Evolutionary conservation across 2,113 vertebrate species (phyloP).

Genomic region (Etheostoma cragini): DNA sequence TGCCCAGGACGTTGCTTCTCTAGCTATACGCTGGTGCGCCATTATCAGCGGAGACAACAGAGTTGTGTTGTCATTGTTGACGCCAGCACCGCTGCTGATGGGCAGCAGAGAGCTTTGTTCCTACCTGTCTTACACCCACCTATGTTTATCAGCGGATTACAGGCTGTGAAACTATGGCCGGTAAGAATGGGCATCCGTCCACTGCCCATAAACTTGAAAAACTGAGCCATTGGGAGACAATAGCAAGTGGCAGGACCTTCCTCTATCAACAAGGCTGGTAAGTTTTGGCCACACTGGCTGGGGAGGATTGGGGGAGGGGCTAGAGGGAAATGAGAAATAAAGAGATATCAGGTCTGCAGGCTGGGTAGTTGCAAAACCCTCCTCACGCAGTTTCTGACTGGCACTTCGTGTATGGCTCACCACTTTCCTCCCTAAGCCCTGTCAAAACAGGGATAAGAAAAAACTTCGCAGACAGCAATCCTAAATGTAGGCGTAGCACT

Average conservation of each 20-base stretch:
- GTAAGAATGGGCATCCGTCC: conserved; percentile 57
- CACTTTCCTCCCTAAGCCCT: conserved; percentile 58
- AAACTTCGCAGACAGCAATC: conserved; percentile 60
- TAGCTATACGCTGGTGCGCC: conserved; percentile 47
- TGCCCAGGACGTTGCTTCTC: conserved; percentile 55
- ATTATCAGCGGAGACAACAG: conserved; percentile 72
- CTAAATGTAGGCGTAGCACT: conserved; percentile 52
- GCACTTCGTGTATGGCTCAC: conserved; percentile 57
- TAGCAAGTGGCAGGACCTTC: conserved; percentile 38
- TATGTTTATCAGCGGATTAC: conserved; percentile 80
- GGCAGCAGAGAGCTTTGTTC: conserved; percentile 57
- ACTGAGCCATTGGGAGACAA: conserved; percentile 48
- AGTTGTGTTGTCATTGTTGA: conserved; percentile 60
- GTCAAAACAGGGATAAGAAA: conserved; percentile 71
- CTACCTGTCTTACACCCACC: conserved; percentile 44
- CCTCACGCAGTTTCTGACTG: conserved; percentile 54
- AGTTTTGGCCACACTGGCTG: conserved; percentile 26
- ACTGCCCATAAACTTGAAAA: conserved; percentile 49
- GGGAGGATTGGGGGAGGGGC: neutral
- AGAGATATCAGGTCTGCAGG: conserved; percentile 42
- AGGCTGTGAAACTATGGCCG: conserved; percentile 76
- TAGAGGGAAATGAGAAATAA: conserved; percentile 33
- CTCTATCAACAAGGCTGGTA: conserved; percentile 32
- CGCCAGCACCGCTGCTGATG: conserved; percentile 50
- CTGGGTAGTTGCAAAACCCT: conserved; percentile 47